Evolutionary conservation across 64 coral and sea anemone species (phyloP).

Genomic region (Orbicella faveolata): DNA sequence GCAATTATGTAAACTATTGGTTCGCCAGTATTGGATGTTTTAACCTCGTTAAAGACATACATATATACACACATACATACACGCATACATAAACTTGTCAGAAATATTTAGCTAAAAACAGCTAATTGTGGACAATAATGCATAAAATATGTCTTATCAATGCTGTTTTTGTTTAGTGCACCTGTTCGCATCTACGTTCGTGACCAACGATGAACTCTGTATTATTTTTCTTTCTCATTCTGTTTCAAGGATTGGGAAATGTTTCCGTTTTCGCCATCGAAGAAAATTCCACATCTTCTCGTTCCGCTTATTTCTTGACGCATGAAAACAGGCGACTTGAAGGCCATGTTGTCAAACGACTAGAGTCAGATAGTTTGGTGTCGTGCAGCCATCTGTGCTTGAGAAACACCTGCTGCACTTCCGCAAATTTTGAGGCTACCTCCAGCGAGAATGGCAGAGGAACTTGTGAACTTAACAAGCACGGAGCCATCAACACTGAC

Average conservation of each 20-base stretch:
- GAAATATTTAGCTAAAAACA: too few species aligned
- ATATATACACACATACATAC: too few species aligned
- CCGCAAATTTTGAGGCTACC: background rate
- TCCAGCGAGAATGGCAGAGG: background rate
- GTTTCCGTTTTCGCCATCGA: background rate
- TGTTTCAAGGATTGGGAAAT: background rate
- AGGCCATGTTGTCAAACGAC: background rate
- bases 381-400: background rate
- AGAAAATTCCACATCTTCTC: background rate
- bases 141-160: too few species aligned
- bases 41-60: too few species aligned
- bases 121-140: too few species aligned
- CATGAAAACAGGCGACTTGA: background rate
- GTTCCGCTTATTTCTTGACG: background rate
- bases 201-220: background rate
- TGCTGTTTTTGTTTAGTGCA: too few species aligned
- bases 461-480: background rate
- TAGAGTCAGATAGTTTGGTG: background rate
- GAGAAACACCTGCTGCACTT: background rate
- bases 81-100: too few species aligned
- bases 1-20: too few species aligned
- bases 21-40: too few species aligned
- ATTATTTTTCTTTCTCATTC: background rate
- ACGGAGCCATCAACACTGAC: background rate
- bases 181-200: too few species aligned